Conservation (phyloP, 1,140 invertebrate genomes). For the Anastrepha obliqua region DNA sequence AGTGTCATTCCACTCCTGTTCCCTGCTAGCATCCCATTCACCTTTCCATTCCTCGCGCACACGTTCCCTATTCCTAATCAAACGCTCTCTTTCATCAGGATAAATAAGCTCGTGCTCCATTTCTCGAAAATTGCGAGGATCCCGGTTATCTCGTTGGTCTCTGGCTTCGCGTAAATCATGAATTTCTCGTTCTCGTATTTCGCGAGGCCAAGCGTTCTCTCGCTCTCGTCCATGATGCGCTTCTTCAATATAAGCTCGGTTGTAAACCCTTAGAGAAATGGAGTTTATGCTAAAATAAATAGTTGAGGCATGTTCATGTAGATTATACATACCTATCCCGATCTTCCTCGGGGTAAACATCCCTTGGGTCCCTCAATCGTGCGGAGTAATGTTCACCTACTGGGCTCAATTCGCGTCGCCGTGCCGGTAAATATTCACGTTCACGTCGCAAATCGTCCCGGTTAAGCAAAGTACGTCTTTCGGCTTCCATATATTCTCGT, state of each 20-base stretch:
- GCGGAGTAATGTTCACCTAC: slow-evolving; percentile 64
- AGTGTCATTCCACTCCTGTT: slow-evolving; percentile 60
- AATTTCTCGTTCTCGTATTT: slow-evolving; percentile 62
- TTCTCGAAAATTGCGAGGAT: slow-evolving; percentile 66
- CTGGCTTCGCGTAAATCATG: slow-evolving; percentile 59
- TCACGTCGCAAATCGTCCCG: slow-evolving; percentile 65
- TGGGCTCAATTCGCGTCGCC: slow-evolving; percentile 65
- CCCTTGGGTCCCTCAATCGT: slow-evolving; percentile 65
- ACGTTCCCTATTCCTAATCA: slow-evolving; percentile 59
- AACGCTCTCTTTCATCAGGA: slow-evolving; percentile 65
- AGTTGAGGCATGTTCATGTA: not conserved
- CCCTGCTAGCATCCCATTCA: slow-evolving; percentile 63
- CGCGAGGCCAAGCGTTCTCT: slow-evolving; percentile 67
- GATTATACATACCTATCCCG: slow-evolving; percentile 62
- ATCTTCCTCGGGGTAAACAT: slow-evolving; percentile 70
- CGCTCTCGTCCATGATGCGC: slow-evolving; percentile 67
- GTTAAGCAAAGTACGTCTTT: slow-evolving; percentile 64
- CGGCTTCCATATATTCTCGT: slow-evolving; percentile 67
- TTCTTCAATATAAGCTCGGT: slow-evolving; percentile 67
- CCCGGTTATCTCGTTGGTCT: slow-evolving; percentile 62
- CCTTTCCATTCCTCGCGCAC: slow-evolving; percentile 66
- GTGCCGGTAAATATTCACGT: slow-evolving; percentile 60
- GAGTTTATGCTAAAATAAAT: not conserved
- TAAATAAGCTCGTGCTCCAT: slow-evolving; percentile 64
- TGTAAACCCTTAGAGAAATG: slow-evolving; percentile 58